Evolutionary conservation across 2,888 invertebrate genomes (phyloP), one percentile per base, ranked within the genome.

Genomic region (Drosophila maculinotata): DNA sequence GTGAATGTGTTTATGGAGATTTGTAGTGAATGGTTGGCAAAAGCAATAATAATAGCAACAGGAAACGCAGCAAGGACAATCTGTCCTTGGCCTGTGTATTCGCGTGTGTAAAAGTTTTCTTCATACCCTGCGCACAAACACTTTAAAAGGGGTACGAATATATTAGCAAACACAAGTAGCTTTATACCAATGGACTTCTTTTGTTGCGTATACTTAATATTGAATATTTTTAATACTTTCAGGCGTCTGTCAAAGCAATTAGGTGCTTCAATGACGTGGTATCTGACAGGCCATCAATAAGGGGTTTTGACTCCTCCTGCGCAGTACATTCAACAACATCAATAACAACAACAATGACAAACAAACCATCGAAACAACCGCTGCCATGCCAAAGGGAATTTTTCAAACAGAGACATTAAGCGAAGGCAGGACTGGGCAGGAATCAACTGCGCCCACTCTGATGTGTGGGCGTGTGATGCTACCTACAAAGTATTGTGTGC

Each of bases 401-500:
- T 49, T 47, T 41, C 57, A 79, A 86, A 73, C 59, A 73, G 57
- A 64, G 83, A 65, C 69, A 59, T 79, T 62, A 67, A 67, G 45
- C 28, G 54, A 36, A 17, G 51, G 26, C 49, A 63, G 66, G 28
- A 63, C 66, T 35, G 45, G 35, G 31, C 36, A 53, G 28, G 33
- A 14, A 28, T 39, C 30, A 44, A 15, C 38, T 58, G 41, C 49
- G 38, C 28, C 23, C 35, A 38, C 45, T 30, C 30, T 31, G 14
- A 30, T 30, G 15, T 44, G 47, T 6, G 14, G 23, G 7, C 15
- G 49, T 15, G 20, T 7, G 51, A 17, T 17, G 14, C 10, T 10
- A n/a, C 8, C 14, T 12, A 20, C 20, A 20, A 3, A 4, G n/a
- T 9, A 15, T 2, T 26, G 38, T 35, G 31, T 36, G 8, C 3